Evolutionary conservation across 2,888 invertebrate species (phyloP).

Genomic region (Hirtodrosophila duncani): DNA sequence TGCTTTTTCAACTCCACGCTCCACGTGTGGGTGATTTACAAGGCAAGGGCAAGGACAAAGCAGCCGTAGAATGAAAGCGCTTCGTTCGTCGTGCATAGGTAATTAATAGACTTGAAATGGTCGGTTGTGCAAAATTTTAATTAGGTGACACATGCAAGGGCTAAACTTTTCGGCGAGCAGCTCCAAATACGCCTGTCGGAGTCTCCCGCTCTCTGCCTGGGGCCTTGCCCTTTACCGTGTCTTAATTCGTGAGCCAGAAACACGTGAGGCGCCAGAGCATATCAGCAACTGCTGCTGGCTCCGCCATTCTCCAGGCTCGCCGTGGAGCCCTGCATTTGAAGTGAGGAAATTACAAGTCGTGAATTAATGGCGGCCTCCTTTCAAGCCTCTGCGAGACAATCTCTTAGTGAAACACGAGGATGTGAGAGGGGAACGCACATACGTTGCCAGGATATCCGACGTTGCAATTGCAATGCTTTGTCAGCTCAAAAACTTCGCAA

Average conservation of each 20-base stretch:
- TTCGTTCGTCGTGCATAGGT: too few relatives aligned
- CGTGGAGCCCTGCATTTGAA: conserved; percentile 55
- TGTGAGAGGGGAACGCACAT: conserved; percentile 36
- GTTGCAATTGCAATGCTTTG: conserved; percentile 64
- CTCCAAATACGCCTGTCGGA: conserved; percentile 4
- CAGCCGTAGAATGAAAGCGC: not conserved
- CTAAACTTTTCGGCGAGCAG: conserved; percentile 20
- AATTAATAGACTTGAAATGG: conserved; percentile 72
- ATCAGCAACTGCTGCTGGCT: too few relatives aligned
- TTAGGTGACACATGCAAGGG: conserved; percentile 70
- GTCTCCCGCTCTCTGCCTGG: not conserved
- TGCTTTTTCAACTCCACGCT: conserved; percentile 44
- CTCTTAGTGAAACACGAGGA: conserved; percentile 10
- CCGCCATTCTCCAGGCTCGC: conserved; percentile 19
- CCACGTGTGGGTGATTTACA: conserved; percentile 17
- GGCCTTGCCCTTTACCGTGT: conserved; percentile 12
- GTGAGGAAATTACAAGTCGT: conserved; percentile 77
- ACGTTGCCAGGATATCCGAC: conserved; percentile 69
- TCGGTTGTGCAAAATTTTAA: conserved; percentile 65
- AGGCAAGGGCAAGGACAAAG: not conserved
- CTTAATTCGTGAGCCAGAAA: conserved; percentile 71
- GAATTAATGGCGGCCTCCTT: conserved; percentile 70
- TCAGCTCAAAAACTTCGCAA: conserved; percentile 70
- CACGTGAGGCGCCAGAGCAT: conserved; percentile 34
- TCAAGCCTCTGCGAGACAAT: not conserved